Conservation (phyloP, 2,888 invertebrate genomes). For the Argyra leucocephala region DNA sequence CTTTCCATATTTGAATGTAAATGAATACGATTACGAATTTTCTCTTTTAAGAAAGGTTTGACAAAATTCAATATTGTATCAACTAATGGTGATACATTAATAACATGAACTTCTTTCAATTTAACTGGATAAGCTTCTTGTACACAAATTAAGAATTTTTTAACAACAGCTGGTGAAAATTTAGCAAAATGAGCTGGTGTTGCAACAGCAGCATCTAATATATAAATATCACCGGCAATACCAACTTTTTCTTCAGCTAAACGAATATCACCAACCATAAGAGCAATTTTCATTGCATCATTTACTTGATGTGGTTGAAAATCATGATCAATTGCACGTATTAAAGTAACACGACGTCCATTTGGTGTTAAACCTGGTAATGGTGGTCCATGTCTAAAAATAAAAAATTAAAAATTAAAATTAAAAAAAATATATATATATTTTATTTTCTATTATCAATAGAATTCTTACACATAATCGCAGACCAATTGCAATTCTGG, state of each 20-base stretch:
- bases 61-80: constrained; percentile 79
- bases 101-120: constrained; percentile 75
- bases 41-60: constrained; percentile 78
- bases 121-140: constrained; percentile 84
- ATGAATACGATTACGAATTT: constrained; percentile 72
- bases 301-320: constrained; percentile 60
- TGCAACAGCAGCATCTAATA: constrained; percentile 69
- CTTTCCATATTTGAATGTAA: constrained; percentile 66
- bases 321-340: constrained; percentile 63
- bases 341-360: constrained; percentile 65
- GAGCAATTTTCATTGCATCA: constrained; percentile 69
- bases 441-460: constrained; percentile 23
- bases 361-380: constrained; percentile 72
- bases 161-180: constrained; percentile 70
- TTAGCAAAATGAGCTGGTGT: constrained; percentile 74
- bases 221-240: constrained; percentile 75
- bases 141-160: constrained; percentile 76
- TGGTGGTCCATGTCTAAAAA: constrained; percentile 63
- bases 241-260: constrained; percentile 67
- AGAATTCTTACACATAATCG: constrained; percentile 63
- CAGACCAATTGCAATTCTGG: constrained; percentile 63
- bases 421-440: not conserved
- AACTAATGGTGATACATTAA: constrained; percentile 73
- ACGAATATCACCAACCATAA: constrained; percentile 78
- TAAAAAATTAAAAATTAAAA: not conserved